Evolutionary conservation across 2,888 invertebrate genomes (phyloP).

Genomic region (Drymonia ruficornis): DNA sequence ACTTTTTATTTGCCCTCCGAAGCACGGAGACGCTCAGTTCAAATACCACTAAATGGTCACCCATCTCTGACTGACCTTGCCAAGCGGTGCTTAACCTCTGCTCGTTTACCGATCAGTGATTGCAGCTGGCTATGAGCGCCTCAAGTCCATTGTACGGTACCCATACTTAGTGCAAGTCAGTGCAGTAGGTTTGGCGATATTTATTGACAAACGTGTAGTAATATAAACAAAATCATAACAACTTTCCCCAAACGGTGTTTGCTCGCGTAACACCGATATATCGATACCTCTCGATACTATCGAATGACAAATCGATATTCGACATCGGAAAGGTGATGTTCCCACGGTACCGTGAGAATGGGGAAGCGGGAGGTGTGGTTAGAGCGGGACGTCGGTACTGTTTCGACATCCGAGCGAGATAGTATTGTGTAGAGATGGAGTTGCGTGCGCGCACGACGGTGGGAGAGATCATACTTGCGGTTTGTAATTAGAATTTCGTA

Average conservation of each 20-base stretch:
- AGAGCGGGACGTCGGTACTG: slow-evolving; percentile 21
- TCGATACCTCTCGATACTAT: slow-evolving; percentile 32
- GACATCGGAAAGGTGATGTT: slow-evolving; percentile 58
- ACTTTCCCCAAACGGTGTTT: slow-evolving; percentile 25
- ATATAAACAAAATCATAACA: slow-evolving; percentile 6
- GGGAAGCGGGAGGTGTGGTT: slow-evolving; percentile 39
- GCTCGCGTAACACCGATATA: slow-evolving; percentile 18
- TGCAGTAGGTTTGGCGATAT: too few relatives aligned
- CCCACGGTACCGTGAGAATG: slow-evolving; percentile 63
- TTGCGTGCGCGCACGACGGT: background rate
- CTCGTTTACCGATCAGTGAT: too few relatives aligned
- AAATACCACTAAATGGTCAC: too few relatives aligned
- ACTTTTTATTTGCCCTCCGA: too few relatives aligned
- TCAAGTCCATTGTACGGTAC: too few relatives aligned
- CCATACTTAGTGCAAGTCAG: too few relatives aligned
- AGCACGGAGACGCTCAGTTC: too few relatives aligned
- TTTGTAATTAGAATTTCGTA: slow-evolving; percentile 2
- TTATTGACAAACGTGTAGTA: too few relatives aligned
- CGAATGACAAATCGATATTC: slow-evolving; percentile 40
- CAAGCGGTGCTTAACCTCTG: too few relatives aligned
- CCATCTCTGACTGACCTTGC: too few relatives aligned
- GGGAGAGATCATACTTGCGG: background rate
- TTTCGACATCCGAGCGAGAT: slow-evolving; percentile 34
- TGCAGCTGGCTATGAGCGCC: too few relatives aligned
- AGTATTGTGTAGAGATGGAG: slow-evolving; percentile 2